Conservation (phyloP, 2,888 invertebrate species). For the Pecten maximus region DNA sequence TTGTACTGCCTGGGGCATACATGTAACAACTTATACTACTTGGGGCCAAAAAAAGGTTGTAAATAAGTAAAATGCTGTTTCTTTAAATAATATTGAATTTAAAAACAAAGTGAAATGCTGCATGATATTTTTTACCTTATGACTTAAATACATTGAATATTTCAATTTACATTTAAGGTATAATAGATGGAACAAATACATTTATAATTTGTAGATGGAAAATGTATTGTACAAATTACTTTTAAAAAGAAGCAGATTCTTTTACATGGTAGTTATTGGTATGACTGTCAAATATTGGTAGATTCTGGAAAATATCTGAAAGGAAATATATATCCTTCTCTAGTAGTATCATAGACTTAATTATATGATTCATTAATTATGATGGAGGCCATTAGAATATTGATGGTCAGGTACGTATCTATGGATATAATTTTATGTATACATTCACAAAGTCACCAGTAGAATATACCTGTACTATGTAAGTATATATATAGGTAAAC, state of each 20-base stretch:
- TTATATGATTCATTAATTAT: too few relatives aligned
- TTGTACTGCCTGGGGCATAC: not conserved
- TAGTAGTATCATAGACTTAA: too few relatives aligned
- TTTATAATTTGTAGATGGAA: not conserved
- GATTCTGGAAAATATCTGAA: too few relatives aligned
- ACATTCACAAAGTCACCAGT: not conserved
- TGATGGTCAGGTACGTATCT: not conserved
- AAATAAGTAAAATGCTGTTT: not conserved
- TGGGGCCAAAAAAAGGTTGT: not conserved
- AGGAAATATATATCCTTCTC: too few relatives aligned
- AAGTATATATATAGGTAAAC: not conserved
- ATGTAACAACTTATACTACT: not conserved
- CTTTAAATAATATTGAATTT: not conserved
- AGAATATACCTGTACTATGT: not conserved
- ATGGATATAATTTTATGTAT: not conserved
- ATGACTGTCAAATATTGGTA: too few relatives aligned
- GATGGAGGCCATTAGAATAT: too few relatives aligned
- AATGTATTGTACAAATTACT: not conserved
- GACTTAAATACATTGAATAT: too few relatives aligned
- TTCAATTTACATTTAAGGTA: not conserved
- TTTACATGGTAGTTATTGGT: too few relatives aligned
- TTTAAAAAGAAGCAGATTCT: not conserved
- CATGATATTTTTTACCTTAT: too few relatives aligned
- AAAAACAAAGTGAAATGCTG: not conserved
- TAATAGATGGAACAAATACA: not conserved